Conservation (phyloP, 2,797 vertebrate species). For the Lepilemur septentrionalis region DNA sequence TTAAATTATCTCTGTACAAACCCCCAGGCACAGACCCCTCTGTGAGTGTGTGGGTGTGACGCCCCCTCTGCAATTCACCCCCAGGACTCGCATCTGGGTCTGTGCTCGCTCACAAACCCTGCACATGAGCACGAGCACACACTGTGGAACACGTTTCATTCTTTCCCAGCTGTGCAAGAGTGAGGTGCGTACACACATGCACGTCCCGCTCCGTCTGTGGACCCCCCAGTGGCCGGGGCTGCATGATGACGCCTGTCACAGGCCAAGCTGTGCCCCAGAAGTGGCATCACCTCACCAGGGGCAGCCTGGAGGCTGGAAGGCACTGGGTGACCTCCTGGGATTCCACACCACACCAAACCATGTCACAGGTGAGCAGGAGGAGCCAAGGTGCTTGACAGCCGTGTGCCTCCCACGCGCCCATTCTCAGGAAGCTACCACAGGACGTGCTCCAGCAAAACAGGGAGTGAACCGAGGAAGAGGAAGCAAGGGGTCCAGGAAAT, state of each 20-base stretch:
- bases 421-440: not conserved
- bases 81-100: no score
- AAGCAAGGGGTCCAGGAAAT: not conserved
- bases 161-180: not conserved
- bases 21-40: not conserved
- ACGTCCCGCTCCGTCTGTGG: not conserved
- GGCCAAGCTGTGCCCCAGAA: not conserved
- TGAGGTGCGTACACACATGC: fast-evolving
- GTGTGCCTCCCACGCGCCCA: not conserved
- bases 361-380: fast-evolving
- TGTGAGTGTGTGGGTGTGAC: not conserved
- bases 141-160: not conserved
- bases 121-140: fast-evolving
- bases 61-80: not conserved
- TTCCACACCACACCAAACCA: no score
- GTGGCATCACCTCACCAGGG: fast-evolving
- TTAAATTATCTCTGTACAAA: not conserved
- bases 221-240: not conserved
- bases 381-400: no score
- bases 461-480: not conserved
- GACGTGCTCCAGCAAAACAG: not conserved
- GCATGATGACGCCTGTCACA: no score
- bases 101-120: not conserved
- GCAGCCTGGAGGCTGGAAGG: not conserved
- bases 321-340: no score